Evolutionary conservation across 2,113 vertebrate species (phyloP).

Genomic region (Phyllopteryx taeniolatus): DNA sequence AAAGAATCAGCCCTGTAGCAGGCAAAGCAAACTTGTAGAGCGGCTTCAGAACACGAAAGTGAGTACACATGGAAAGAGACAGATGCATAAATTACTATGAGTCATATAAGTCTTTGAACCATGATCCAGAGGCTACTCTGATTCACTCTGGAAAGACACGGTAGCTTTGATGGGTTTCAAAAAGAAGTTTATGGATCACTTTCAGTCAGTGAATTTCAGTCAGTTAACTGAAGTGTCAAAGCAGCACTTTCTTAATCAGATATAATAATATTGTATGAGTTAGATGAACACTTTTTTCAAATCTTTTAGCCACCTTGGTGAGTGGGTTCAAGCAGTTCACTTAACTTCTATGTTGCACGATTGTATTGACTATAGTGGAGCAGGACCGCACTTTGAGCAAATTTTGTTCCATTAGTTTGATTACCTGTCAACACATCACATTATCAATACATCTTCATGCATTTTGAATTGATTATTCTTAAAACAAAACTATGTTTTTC

Average conservation of each 20-base stretch:
- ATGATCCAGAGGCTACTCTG: conserved; percentile 30
- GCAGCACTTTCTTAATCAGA: background rate
- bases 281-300: background rate
- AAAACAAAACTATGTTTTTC: too few species aligned
- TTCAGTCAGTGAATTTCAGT: background rate
- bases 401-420: too few species aligned
- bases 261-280: background rate
- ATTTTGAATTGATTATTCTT: too few species aligned
- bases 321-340: background rate
- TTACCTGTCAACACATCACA: too few species aligned
- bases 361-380: too few species aligned
- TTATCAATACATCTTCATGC: too few species aligned
- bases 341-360: background rate
- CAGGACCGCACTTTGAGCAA: too few species aligned
- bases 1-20: conserved; percentile 12
- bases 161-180: conserved; percentile 45
- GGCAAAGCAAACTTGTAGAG: conserved; percentile 9
- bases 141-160: conserved; percentile 25
- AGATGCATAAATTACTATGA: conserved; percentile 42
- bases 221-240: background rate
- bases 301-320: background rate
- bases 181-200: conserved; percentile 51
- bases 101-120: conserved; percentile 35
- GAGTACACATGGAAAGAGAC: conserved; percentile 16
- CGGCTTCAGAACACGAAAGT: conserved; percentile 4